A percentile compares a stretch with the other conserved stretches of the same genome.
phyloP scores from a whole-genome alignment of 1,140 invertebrate genomes.

The Nephotettix cincticeps region DNA sequence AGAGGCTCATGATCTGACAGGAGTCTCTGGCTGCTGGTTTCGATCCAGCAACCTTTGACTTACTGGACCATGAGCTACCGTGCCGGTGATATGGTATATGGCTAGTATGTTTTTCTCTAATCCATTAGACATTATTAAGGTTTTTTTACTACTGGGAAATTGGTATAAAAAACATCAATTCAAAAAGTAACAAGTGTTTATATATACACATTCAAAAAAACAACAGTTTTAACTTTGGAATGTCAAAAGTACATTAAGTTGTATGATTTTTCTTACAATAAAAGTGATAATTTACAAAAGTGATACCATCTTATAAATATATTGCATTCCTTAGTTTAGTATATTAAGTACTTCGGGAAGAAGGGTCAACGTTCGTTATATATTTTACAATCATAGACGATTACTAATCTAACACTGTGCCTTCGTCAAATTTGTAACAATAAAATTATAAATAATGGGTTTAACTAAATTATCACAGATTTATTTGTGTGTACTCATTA shows the following conservation, averaged over 20 bases:
- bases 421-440: no score
- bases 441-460: background rate
- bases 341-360: slow-evolving; percentile 22
- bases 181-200: slow-evolving; percentile 17
- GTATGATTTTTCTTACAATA: background rate
- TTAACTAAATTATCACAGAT: slow-evolving; percentile 7
- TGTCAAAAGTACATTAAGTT: slow-evolving; percentile 3
- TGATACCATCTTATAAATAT: background rate
- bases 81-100: no score
- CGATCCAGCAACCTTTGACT: no score
- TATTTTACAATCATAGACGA: no score
- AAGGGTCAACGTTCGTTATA: slow-evolving; percentile 10
- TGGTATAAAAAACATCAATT: slow-evolving; percentile 11
- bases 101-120: no score
- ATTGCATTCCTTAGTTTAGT: background rate
- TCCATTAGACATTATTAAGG: no score
- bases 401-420: no score
- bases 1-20: no score
- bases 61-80: no score
- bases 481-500: background rate
- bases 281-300: slow-evolving; percentile 2
- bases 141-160: no score
- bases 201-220: slow-evolving; percentile 17
- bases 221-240: slow-evolving; percentile 4
- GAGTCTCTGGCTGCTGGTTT: no score